Evolutionary conservation across 2,797 vertebrate genomes (phyloP).

Genomic region (Pseudocheirus occidentalis): DNA sequence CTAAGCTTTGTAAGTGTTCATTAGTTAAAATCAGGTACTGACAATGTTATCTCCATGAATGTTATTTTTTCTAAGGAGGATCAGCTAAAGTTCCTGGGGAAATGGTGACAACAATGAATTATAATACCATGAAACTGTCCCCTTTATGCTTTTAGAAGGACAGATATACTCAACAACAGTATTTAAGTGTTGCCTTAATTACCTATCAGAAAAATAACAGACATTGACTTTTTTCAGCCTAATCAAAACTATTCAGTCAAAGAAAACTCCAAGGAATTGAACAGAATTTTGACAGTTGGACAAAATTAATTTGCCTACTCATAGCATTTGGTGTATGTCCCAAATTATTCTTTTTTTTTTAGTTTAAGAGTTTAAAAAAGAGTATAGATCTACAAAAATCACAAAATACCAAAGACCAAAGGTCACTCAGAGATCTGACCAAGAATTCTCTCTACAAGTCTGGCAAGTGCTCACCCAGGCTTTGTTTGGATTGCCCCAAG

Average conservation of each 20-base stretch:
- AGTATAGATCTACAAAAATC: not conserved
- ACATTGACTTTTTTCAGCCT: not conserved
- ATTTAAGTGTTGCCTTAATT: conserved; percentile 25
- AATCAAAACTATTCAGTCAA: not conserved
- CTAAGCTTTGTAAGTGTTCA: not conserved
- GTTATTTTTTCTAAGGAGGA: conserved; percentile 5
- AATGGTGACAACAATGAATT: conserved; percentile 8
- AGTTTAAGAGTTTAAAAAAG: not conserved
- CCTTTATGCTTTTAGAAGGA: conserved; percentile 48
- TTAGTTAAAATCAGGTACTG: conserved; percentile 17
- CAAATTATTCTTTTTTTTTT: not conserved
- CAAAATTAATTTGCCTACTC: not conserved
- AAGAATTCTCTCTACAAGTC: not conserved
- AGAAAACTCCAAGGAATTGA: not conserved
- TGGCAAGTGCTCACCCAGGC: not conserved
- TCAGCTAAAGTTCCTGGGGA: conserved; percentile 43
- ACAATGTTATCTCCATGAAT: conserved; percentile 9
- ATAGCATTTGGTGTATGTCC: not conserved
- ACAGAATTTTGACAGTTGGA: not conserved
- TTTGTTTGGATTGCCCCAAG: not conserved
- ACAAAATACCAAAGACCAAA: not conserved
- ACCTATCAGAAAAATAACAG: conserved; percentile 26
- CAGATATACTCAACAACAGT: not conserved
- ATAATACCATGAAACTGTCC: conserved; percentile 10
- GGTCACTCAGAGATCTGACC: not conserved